Evolutionary conservation across 2,113 vertebrate genomes (phyloP).

Genomic region (Silurus glanis): DNA sequence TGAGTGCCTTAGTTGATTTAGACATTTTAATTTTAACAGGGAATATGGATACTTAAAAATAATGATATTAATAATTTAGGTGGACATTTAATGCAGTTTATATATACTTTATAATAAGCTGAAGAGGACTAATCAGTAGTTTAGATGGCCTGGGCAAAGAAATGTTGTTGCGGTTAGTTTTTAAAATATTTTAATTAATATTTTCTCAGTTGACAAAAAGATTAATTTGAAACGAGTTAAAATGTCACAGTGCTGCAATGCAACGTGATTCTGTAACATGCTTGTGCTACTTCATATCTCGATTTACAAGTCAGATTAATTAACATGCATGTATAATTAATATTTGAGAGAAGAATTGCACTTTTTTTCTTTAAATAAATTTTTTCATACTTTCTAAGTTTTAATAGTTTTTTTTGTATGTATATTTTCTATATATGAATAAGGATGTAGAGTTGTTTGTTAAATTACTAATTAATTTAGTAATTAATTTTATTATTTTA

Average conservation of each 20-base stretch:
- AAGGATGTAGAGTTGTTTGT: no score
- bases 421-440: background rate
- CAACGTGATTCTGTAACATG: background rate
- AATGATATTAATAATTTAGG: background rate
- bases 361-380: no score
- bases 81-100: background rate
- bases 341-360: background rate
- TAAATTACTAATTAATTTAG: background rate
- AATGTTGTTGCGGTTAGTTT: background rate
- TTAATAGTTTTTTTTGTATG: background rate
- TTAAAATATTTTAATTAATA: background rate
- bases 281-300: background rate
- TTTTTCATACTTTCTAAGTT: no score
- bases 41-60: background rate
- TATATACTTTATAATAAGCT: background rate
- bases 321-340: background rate
- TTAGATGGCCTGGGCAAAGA: no score
- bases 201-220: background rate
- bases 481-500: no score
- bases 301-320: background rate
- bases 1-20: constrained; percentile 54
- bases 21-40: background rate
- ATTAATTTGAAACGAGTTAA: background rate
- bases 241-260: background rate
- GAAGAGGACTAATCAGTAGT: background rate